Percentiles rank a stretch among this genome's conserved stretches.
Evolutionary conservation across 1,140 invertebrate genomes (phyloP).

Genomic region (Heliconius himera): DNA sequence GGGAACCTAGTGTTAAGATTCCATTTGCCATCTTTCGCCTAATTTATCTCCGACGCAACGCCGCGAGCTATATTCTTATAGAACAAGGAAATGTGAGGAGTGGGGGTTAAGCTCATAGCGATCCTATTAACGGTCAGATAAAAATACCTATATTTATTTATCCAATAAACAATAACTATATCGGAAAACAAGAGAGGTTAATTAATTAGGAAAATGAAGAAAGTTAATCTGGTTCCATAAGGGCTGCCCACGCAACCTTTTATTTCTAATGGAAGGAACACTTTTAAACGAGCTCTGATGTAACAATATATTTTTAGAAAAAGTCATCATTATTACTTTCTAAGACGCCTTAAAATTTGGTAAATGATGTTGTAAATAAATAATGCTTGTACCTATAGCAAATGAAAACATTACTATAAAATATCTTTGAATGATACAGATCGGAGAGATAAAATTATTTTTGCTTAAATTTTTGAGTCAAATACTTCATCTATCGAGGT

Average conservation of each 20-base stretch:
- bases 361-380: background rate
- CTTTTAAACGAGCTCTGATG: background rate
- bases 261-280: slow-evolving; percentile 7
- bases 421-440: too few relatives aligned
- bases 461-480: too few relatives aligned
- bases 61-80: too few relatives aligned
- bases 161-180: background rate
- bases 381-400: background rate
- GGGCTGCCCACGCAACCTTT: slow-evolving; percentile 4
- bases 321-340: background rate
- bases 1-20: too few relatives aligned
- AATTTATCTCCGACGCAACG: too few relatives aligned
- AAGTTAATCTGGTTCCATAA: background rate
- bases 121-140: too few relatives aligned
- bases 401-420: too few relatives aligned
- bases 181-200: background rate
- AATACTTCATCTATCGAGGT: too few relatives aligned
- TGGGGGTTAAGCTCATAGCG: too few relatives aligned
- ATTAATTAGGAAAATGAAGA: background rate
- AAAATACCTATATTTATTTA: background rate
- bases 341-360: background rate
- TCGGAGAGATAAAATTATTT: too few relatives aligned
- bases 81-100: too few relatives aligned
- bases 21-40: too few relatives aligned
- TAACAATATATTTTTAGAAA: background rate